Evolutionary conservation across 2,113 vertebrate species (phyloP).

Genomic region (Pagrus major): DNA sequence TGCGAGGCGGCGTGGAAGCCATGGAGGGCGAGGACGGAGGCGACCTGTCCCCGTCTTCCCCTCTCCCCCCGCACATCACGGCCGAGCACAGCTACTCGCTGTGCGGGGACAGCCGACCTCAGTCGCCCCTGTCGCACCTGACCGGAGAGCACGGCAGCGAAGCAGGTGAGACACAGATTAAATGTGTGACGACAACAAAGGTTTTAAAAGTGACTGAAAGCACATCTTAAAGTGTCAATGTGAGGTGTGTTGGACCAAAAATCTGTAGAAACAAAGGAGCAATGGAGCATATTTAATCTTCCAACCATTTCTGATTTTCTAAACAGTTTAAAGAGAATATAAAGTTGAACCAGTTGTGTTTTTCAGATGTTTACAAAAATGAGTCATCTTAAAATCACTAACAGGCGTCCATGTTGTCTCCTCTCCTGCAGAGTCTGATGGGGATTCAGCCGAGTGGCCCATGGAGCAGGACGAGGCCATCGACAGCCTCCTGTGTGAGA

Average conservation of each 20-base stretch:
- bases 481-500: conserved; percentile 87
- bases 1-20: conserved; percentile 82
- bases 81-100: conserved; percentile 98
- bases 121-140: conserved; percentile 93
- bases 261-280: too few species aligned
- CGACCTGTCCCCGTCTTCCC: conserved; percentile 87
- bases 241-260: too few species aligned
- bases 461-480: conserved; percentile 88
- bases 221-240: too few species aligned
- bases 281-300: too few species aligned
- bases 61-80: conserved; percentile 94
- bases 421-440: conserved; percentile 86
- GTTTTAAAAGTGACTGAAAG: too few species aligned
- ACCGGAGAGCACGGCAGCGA: conserved; percentile 88
- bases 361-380: background rate
- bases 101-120: conserved; percentile 93
- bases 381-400: background rate
- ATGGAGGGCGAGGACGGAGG: conserved; percentile 88
- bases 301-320: too few species aligned
- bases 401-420: background rate
- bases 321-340: too few species aligned
- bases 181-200: background rate
- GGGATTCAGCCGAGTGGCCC: conserved; percentile 88
- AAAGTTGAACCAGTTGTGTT: too few species aligned
- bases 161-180: conserved; percentile 84